A percentile compares a stretch with the other conserved stretches of the same genome.
phyloP scores from a whole-genome alignment of 2,113 vertebrate genomes.

The Crotalus viridis region DNA sequence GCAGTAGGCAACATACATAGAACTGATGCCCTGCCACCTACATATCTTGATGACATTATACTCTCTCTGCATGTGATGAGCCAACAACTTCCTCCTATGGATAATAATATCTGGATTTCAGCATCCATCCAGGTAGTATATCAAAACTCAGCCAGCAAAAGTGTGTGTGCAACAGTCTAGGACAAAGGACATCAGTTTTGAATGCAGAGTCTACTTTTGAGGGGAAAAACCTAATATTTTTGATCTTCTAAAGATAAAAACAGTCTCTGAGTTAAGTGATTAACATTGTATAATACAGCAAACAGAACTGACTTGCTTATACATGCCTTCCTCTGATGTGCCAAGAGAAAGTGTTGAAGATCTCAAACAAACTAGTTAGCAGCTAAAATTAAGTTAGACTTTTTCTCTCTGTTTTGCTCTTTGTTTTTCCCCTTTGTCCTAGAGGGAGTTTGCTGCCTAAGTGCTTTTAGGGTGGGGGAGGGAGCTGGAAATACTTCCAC shows the following conservation, averaged over 20 bases:
- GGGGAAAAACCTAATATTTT: background rate
- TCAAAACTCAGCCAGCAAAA: background rate
- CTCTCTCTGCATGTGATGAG: background rate
- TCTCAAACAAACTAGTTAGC: constrained; percentile 23
- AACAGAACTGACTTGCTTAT: constrained; percentile 2
- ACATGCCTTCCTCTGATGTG: constrained; percentile 10
- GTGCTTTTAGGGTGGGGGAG: background rate
- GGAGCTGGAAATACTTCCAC: background rate
- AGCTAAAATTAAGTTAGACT: constrained; percentile 12
- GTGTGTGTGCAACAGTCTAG: background rate
- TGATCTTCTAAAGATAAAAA: background rate
- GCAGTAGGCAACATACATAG: background rate
- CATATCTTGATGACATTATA: background rate
- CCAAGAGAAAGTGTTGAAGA: constrained; percentile 18
- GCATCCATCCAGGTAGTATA: background rate
- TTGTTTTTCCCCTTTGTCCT: background rate
- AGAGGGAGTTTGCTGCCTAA: background rate
- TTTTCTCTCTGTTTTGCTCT: background rate
- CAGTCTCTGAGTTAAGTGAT: background rate
- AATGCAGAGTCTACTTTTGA: background rate
- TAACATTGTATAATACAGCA: background rate
- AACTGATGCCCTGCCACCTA: background rate
- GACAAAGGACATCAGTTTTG: background rate
- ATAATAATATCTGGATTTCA: background rate
- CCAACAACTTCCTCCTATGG: background rate